These are phyloP conservation scores for Emydura subglobosa DNA, from an alignment of 2,113 vertebrate species.

Conservation along the genomic window DNA sequence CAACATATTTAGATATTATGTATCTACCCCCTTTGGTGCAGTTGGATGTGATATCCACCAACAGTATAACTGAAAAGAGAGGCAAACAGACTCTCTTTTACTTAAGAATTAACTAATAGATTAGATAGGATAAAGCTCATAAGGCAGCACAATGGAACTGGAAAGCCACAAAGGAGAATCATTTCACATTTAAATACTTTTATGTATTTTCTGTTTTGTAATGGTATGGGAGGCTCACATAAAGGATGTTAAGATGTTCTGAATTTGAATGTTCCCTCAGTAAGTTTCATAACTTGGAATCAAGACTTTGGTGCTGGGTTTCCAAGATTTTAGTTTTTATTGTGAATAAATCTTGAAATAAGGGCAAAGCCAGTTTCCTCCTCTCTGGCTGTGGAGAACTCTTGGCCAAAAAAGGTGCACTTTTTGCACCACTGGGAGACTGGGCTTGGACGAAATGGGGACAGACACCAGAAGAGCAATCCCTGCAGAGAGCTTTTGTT, in stretches of 20 bases:
- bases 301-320: not conserved
- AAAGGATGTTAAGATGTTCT: not conserved
- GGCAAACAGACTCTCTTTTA: not conserved
- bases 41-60: no score
- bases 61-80: not conserved
- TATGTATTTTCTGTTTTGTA: not conserved
- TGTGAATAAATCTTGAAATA: not conserved
- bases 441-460: not conserved
- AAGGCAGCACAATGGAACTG: fast-evolving
- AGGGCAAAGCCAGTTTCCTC: not conserved
- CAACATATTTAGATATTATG: conserved; percentile 16
- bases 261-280: not conserved
- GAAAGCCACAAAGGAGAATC: not conserved
- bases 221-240: not conserved
- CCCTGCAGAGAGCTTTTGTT: not conserved
- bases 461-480: not conserved
- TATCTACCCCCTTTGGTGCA: not conserved
- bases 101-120: not conserved
- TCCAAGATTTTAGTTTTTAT: not conserved
- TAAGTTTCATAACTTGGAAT: not conserved
- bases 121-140: not conserved
- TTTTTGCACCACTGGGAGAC: not conserved
- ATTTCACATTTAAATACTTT: not conserved
- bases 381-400: not conserved
- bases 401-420: not conserved